Conservation (phyloP, 2,797 vertebrate genomes). For the Ptychadena robeensis region DNA sequence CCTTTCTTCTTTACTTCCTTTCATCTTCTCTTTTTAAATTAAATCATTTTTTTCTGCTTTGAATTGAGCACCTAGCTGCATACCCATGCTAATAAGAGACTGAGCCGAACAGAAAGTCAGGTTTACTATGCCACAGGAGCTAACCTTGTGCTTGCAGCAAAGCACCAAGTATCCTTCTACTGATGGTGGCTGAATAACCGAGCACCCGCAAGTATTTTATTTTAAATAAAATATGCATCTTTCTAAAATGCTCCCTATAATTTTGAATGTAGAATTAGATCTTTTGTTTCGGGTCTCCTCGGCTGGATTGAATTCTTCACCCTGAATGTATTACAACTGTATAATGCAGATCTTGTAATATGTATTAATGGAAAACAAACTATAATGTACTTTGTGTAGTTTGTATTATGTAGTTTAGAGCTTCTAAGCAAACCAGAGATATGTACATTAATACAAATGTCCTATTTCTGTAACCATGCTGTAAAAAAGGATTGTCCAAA, state of each 20-base stretch:
- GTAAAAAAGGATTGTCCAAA: too few relatives aligned
- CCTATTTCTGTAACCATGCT: neutral
- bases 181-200: neutral
- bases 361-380: conserved; percentile 56
- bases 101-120: conserved; percentile 9
- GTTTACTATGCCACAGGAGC: conserved; percentile 37
- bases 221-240: conserved; percentile 57
- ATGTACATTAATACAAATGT: conserved; percentile 47
- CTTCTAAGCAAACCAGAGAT: conserved; percentile 38
- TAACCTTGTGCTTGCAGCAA: conserved; percentile 17
- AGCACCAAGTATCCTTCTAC: conserved; percentile 28
- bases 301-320: conserved; percentile 54
- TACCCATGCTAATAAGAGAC: conserved; percentile 43
- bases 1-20: conserved; percentile 62
- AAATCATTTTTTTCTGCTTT: conserved; percentile 58
- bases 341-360: conserved; percentile 58
- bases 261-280: conserved; percentile 48
- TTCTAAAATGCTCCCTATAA: conserved; percentile 49
- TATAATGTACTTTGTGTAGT: conserved; percentile 54
- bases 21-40: conserved; percentile 62
- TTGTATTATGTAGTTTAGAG: conserved; percentile 52
- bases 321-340: conserved; percentile 56
- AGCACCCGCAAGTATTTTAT: conserved; percentile 36
- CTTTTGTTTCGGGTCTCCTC: conserved; percentile 46
- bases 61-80: conserved; percentile 43